phyloP scores from a whole-genome alignment of 2,113 vertebrate species.

The Percopsis transmontana region DNA sequence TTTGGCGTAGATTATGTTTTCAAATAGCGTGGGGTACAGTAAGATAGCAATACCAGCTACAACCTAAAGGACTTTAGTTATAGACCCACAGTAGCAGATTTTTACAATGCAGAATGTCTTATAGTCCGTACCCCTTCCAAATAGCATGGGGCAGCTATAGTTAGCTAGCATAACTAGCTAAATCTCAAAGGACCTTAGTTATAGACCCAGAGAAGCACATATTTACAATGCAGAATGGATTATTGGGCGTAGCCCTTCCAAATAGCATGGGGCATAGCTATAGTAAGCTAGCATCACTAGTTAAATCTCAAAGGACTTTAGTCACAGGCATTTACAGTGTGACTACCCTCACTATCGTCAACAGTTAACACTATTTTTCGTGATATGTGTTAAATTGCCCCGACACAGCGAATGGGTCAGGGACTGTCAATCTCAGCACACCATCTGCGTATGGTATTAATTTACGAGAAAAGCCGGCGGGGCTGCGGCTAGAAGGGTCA shows the following conservation, averaged over 20 bases:
- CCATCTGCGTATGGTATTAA: conserved; percentile 72
- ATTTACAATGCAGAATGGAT: conserved; percentile 65
- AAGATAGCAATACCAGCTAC: conserved; percentile 61
- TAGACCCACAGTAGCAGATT: conserved; percentile 61
- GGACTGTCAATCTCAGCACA: conserved; percentile 67
- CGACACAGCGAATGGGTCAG: conserved; percentile 50
- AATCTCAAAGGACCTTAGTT: conserved; percentile 47
- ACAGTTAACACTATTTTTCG: conserved; percentile 73
- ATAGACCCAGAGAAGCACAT: conserved; percentile 65
- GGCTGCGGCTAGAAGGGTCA: conserved; percentile 67
- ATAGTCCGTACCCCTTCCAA: too few relatives aligned
- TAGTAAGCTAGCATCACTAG: too few relatives aligned
- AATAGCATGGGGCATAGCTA: too few relatives aligned
- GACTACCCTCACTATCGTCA: conserved; percentile 65
- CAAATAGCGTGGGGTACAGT: conserved; percentile 53
- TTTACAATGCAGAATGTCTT: conserved; percentile 51
- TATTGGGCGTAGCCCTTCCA: too few relatives aligned
- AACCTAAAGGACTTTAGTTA: conserved; percentile 66
- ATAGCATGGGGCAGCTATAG: too few relatives aligned
- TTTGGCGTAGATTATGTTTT: conserved; percentile 49
- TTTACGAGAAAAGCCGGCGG: conserved; percentile 64
- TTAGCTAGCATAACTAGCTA: too few relatives aligned
- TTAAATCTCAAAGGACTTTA: too few relatives aligned
- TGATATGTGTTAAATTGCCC: conserved; percentile 72
- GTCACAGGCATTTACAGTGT: conserved; percentile 72